Conservation (phyloP, 2,797 vertebrate species). For the Iguana delicatissima region DNA sequence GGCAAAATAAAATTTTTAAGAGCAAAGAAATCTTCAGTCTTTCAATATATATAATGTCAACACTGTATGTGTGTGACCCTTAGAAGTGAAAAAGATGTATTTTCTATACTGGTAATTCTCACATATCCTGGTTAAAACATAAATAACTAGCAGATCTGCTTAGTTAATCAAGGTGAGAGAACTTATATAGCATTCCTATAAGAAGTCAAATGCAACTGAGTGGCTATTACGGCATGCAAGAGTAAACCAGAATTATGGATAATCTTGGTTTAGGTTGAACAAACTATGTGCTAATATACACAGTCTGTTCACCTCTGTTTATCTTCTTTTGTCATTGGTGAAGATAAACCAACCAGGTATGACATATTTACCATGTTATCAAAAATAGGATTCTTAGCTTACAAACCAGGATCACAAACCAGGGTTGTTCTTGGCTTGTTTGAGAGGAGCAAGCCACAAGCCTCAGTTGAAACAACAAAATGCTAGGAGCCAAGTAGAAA, state of each 20-base stretch:
- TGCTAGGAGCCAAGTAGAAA: neutral
- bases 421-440: neutral
- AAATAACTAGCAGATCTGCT: neutral
- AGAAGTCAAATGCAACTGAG: neutral
- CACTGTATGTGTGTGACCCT: neutral
- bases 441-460: neutral
- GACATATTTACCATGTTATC: neutral
- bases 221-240: neutral
- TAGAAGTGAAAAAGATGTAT: neutral
- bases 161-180: neutral
- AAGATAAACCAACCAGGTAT: neutral
- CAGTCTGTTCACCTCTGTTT: neutral
- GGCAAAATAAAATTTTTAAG: neutral
- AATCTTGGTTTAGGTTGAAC: too few species aligned
- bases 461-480: neutral
- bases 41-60: neutral
- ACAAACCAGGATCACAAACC: neutral
- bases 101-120: neutral
- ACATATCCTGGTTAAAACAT: neutral
- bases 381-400: neutral
- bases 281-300: neutral
- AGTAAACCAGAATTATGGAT: neutral
- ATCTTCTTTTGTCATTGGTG: neutral
- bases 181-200: neutral
- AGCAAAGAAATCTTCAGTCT: neutral